Evolutionary conservation across 2,113 vertebrate species (phyloP).

Genomic region (Paracanthobrama guichenoti): DNA sequence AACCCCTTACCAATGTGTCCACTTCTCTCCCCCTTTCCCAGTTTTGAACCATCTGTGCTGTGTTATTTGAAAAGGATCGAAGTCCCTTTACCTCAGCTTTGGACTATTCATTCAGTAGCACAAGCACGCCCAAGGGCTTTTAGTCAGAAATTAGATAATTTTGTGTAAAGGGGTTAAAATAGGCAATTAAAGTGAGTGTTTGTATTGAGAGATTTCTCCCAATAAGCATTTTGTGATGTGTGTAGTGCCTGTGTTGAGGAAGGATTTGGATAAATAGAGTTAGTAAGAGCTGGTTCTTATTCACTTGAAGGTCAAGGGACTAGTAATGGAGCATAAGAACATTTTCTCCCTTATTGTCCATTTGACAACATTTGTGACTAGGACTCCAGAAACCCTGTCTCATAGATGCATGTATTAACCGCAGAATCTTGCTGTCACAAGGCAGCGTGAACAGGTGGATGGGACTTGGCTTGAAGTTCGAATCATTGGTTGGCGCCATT

Average conservation of each 20-base stretch:
- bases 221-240: neutral
- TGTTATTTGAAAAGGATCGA: conserved; percentile 12
- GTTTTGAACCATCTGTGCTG: conserved; percentile 57
- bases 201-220: neutral
- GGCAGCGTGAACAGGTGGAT: conserved; percentile 22
- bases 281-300: neutral
- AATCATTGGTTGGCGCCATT: conserved; percentile 7
- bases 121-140: neutral
- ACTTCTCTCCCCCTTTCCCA: conserved; percentile 42
- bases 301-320: neutral
- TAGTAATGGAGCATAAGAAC: neutral
- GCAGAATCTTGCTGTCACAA: neutral
- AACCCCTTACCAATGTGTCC: conserved; percentile 45
- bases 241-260: neutral
- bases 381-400: neutral
- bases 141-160: neutral
- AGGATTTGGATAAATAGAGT: neutral
- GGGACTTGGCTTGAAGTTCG: conserved; percentile 26
- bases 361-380: neutral
- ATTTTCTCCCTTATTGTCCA: neutral
- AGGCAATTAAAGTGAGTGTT: neutral
- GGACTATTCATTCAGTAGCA: neutral
- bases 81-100: conserved; percentile 27
- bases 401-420: neutral
- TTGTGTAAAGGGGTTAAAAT: neutral